Base-by-base conservation (phyloP, 2,113 vertebrate genomes). In the Urocolius indicus region DNA sequence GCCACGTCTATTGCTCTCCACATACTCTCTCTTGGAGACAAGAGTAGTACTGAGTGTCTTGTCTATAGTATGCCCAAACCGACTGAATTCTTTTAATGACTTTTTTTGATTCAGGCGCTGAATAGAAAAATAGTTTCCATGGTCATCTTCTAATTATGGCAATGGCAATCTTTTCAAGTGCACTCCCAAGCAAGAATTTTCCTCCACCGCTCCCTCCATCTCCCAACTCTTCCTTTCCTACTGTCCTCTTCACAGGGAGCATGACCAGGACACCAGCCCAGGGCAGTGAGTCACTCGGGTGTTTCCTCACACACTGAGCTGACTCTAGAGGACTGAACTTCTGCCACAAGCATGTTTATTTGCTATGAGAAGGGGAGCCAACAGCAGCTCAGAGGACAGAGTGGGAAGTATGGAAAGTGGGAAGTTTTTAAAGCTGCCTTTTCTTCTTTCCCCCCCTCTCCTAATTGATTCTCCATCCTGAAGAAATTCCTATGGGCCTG, bases 11-110 rank as follows among this genome's bases (percentile, higher is more conserved):
- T 12, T 55, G 22, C 26, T 72, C 57, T 26, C 30, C 36, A 46
- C 5, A 15, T 57, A 1, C 1, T 79, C 49, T 22, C 15, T 32
- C 41, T 9, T 41, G 49, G 41, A 79, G 38, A 32, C 0, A 72
- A 16, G 11, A 79, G 23, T 79, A 62, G 78, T 29, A 48, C 6
- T 29, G 30, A 57, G 61, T 41, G 23, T 46, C 49, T 54, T 77
- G 63, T 51, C 48, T 43, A 1, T 57, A 26, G 13, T 34, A 29
- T 48, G 20, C 17, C 32, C 67, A 67, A 54, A 51, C 4, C 8
- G 58, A 59, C 0, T 11, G 32, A 62, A 66, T 27, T 14, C 38
- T 63, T 89, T 54, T 10, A 67, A 88, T 14, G 2, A 32, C 8
- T n/a, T 67, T 72, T 41, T 82, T 51, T 59, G 3, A 51, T 71